These are phyloP conservation scores for Callitettix versicolor DNA, from an alignment of 1,140 invertebrate genomes.

Conservation along the genomic window DNA sequence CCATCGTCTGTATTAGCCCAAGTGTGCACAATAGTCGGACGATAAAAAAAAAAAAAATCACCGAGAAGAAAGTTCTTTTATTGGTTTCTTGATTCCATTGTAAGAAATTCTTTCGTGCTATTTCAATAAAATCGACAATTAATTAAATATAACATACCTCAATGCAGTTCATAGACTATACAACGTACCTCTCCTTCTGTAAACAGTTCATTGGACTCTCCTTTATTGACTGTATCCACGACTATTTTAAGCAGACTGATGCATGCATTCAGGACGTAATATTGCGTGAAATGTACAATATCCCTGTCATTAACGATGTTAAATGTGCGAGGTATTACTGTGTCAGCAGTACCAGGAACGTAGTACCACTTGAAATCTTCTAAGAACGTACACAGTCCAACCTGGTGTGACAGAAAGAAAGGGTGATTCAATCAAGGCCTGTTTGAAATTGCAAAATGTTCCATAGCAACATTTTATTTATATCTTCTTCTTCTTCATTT, in stretches of 20 bases:
- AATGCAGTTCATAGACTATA: no score
- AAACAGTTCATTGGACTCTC: conserved; percentile 30
- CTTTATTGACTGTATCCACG: conserved; percentile 41
- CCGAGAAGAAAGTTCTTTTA: no score
- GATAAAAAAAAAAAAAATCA: no score
- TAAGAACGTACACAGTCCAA: conserved; percentile 66
- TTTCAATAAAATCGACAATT: no score
- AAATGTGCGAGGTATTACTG: conserved; percentile 78
- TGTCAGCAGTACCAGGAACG: conserved; percentile 65
- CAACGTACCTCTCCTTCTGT: conserved; percentile 11
- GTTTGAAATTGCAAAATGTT: not conserved
- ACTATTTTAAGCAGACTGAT: conserved; percentile 70
- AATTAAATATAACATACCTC: no score
- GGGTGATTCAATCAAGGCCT: not conserved
- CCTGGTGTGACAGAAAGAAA: conserved; percentile 28
- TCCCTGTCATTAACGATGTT: conserved; percentile 77
- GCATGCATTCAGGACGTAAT: conserved; percentile 80
- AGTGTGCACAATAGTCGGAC: no score
- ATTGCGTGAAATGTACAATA: conserved; percentile 75
- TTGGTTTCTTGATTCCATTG: no score
- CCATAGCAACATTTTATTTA: not conserved
- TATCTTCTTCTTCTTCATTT: no score
- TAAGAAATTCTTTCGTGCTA: no score
- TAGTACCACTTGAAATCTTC: conserved; percentile 82
- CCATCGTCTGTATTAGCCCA: no score